Base-by-base conservation (phyloP, 2,113 vertebrate genomes). In the Salvator merianae region DNA sequence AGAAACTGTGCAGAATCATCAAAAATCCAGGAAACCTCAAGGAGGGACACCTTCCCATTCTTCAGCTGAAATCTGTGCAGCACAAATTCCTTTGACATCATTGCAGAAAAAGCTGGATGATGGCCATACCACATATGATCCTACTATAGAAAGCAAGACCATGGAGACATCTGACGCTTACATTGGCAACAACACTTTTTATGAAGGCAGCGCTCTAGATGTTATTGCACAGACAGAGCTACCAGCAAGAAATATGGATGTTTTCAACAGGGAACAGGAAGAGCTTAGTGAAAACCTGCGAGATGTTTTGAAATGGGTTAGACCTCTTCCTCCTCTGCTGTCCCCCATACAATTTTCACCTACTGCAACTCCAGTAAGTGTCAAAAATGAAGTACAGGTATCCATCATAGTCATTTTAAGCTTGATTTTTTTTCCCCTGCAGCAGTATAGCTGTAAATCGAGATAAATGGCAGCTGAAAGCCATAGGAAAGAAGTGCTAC, bases 331-430 rank as follows among this genome's bases (percentile, higher is more conserved):
- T 36, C 94, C 96, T 80, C 96, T 97, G 0, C 87, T 99, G 75
- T 99, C 99, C 73, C 99, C 99, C 1, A 63, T 99, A 86, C 90
- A 85, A 43, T 89, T 93, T 53, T 92, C 94, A 22, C 93, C 96
- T 34, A 30, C 85, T 1, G 34, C 89, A 5, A 87, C 82, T 7
- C 82, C 86, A 78, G 95, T 96, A 90, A 94, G 96, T 95, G 92
- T 77, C 1, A 47, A 30, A 75, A 36, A 38, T 30, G 36, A 30
- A n/a, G 32, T 59, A 22, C 47, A 68, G 36, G 28, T 53, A 53
- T 68, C 30, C 26, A 63, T 5, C 14, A 22, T 59, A 55, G 18
- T 43, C 7, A 84, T 59, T 20, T 65, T 43, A 24, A 47, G 28
- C 4, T 28, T 14, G 16, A 32, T 28, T 62, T 16, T 36, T 62